phyloP scores from a whole-genome alignment of 2,888 invertebrate species.

The Disparrhopalites patrizii region DNA sequence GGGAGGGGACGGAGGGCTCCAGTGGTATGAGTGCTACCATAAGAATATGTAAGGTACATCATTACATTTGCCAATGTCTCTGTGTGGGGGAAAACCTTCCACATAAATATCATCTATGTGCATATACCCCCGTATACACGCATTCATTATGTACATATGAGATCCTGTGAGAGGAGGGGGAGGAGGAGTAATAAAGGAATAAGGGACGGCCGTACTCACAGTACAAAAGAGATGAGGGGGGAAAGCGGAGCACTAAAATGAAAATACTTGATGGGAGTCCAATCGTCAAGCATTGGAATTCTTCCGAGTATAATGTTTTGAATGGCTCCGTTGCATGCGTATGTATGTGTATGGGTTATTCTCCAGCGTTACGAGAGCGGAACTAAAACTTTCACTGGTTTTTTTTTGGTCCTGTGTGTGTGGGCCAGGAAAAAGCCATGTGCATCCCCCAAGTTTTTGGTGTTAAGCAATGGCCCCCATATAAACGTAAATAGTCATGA shows the following conservation, averaged over 20 bases:
- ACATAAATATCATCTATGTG: no score
- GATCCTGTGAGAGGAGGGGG: no score
- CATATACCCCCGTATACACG: no score
- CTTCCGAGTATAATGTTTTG: conserved; percentile 5
- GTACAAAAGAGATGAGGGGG: neutral
- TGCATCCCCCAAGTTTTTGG: neutral
- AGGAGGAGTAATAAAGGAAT: no score
- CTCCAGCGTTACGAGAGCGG: neutral
- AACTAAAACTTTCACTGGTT: conserved; percentile 8
- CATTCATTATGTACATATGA: no score
- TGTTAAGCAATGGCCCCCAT: conserved; percentile 16
- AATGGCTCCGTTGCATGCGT: neutral
- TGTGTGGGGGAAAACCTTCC: neutral
- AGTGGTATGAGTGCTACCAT: neutral
- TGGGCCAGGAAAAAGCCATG: neutral
- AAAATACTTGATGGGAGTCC: conserved; percentile 9
- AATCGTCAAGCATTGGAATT: conserved; percentile 9
- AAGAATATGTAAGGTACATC: neutral
- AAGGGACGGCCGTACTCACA: no score
- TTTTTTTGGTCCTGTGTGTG: neutral
- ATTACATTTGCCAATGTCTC: no score
- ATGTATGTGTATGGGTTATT: neutral
- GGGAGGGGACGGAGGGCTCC: neutral
- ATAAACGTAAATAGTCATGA: conserved; percentile 22
- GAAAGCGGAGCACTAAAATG: neutral